Evolutionary conservation across 2,113 vertebrate species (phyloP).

Genomic region (Deroptyus accipitrinus): DNA sequence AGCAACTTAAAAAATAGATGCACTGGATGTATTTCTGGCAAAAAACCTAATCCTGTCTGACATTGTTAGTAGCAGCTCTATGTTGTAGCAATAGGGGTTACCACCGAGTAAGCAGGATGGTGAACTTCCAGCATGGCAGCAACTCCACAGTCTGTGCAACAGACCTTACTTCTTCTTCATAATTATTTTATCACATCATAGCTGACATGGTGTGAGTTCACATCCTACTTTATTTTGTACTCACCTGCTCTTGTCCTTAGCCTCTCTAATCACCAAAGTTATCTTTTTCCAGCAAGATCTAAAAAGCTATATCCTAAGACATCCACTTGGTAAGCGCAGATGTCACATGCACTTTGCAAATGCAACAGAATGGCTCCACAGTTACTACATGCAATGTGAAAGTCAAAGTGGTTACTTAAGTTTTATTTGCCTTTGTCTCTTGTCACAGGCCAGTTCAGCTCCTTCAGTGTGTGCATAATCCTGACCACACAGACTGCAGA

Average conservation of each 20-base stretch:
- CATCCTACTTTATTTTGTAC: background rate
- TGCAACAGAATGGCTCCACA: too few relatives aligned
- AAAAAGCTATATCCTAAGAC: background rate
- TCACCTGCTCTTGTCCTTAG: background rate
- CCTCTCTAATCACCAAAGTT: background rate
- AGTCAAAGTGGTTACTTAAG: background rate
- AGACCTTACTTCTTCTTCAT: background rate
- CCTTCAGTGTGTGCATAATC: constrained; percentile 79
- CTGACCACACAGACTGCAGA: constrained; percentile 67
- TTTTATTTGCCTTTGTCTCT: background rate
- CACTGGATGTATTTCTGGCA: background rate
- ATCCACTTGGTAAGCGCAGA: background rate
- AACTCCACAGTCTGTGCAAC: background rate
- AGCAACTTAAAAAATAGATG: background rate
- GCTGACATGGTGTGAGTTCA: background rate
- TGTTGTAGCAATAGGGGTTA: background rate
- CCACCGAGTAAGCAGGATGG: background rate
- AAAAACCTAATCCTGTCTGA: background rate
- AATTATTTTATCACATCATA: background rate
- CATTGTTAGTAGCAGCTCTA: background rate
- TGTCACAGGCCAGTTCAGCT: constrained; percentile 77
- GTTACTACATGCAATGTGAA: too few relatives aligned
- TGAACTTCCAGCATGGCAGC: background rate
- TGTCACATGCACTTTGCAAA: background rate
- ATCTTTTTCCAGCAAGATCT: background rate